Evolutionary conservation across 2,888 invertebrate species (phyloP), one percentile per base, ranked within the genome.

Genomic region (Pyrochroa serraticornis): DNA sequence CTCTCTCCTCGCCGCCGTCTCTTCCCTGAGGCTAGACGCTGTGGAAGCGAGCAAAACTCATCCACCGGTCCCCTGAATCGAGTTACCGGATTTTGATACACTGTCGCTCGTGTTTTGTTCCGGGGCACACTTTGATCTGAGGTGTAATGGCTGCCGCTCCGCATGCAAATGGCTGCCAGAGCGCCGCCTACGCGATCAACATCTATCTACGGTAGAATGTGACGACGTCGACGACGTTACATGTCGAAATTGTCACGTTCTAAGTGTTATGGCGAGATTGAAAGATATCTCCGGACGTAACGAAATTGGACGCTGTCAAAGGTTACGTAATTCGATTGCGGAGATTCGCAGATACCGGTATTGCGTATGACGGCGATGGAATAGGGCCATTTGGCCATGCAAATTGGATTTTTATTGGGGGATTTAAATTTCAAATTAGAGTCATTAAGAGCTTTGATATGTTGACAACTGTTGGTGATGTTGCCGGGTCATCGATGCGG

Each of bases 141-240:
- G 74, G 75, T 75, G 73, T 75, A 75, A 75, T 75, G 76, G 76
- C 74, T 74, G 75, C 75, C 73, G 75, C 75, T 75, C 68, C 72
- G 69, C 75, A 76, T 76, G 75, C 75, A 76, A 76, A 76, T 76
- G 75, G 76, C 75, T 71, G 74, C 74, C 67, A 71, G 65, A 66
- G 71, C 67, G 67, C 70, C 71, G 66, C 63, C 66, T 60, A 62
- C 63, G 50, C 60, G 55, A 60, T 64, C 58, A 58, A 41, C 62
- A 62, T 60, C 64, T 58, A 47, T 59, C 53, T 33, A 50, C 46
- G 43, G 38, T 50, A 56, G 60, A 63, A 49, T 55, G 61, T 63
- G 61, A 63, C 55, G 38, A 47, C 36, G 44, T 51, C 10, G 13
- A 30, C 48, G 36, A 43, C 38, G 39, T 42, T 34, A 43, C 14